Percentiles rank a stretch among this genome's conserved stretches.
Evolutionary conservation across 2,113 vertebrate genomes (phyloP).

Genomic region (Pleuronectes platessa): DNA sequence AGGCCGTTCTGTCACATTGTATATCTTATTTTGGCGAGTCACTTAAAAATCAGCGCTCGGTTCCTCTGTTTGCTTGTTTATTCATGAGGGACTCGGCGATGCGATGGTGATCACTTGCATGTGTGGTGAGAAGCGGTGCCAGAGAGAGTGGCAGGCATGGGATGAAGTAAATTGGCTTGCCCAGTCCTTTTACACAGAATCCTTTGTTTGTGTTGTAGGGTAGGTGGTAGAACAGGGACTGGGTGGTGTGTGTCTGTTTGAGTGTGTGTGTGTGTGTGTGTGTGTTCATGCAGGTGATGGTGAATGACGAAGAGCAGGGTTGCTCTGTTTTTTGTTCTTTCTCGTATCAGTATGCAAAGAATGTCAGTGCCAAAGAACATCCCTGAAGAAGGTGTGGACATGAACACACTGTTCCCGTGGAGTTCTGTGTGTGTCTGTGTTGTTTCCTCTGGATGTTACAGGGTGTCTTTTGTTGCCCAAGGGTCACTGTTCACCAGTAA

Average conservation of each 20-base stretch:
- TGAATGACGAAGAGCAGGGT: conserved; percentile 67
- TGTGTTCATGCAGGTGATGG: conserved; percentile 61
- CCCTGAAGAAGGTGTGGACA: conserved; percentile 6
- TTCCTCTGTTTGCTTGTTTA: conserved; percentile 37
- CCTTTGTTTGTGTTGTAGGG: conserved; percentile 74
- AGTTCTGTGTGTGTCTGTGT: conserved; percentile 30
- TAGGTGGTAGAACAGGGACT: conserved; percentile 66
- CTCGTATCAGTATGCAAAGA: conserved; percentile 56
- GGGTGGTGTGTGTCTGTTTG: conserved; percentile 35
- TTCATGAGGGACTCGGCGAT: conserved; percentile 36
- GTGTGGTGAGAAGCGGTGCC: conserved; percentile 57
- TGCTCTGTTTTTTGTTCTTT: conserved; percentile 64
- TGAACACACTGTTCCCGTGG: conserved; percentile 8
- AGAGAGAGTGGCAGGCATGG: conserved; percentile 59
- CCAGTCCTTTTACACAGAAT: conserved; percentile 63
- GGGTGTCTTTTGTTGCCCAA: conserved; percentile 31
- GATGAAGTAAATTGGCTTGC: conserved; percentile 63
- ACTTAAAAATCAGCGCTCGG: conserved; percentile 5
- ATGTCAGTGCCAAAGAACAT: conserved; percentile 30
- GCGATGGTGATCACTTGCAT: conserved; percentile 64
- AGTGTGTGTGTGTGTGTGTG: conserved; percentile 3
- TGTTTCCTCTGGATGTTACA: conserved; percentile 42
- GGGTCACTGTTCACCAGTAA: conserved; percentile 26
- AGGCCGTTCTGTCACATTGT: conserved; percentile 19
- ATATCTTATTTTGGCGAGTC: conserved; percentile 40